phyloP scores from a whole-genome alignment of 2,113 vertebrate genomes.

The Tupaia chinensis region DNA sequence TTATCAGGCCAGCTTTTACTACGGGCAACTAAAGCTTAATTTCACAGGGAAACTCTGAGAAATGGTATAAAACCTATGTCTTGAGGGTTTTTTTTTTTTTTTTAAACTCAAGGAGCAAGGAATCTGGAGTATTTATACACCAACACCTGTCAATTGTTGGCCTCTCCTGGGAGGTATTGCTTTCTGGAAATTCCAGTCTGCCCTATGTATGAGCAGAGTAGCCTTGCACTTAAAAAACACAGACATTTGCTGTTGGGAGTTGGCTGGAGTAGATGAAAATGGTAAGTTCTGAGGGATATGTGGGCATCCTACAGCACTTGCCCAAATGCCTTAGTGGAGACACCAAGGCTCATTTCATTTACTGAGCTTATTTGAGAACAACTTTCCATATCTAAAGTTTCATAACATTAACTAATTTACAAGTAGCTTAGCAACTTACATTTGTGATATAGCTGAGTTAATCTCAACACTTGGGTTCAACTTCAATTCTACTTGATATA shows the following conservation, averaged over 20 bases:
- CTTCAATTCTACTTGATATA: background rate
- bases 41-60: background rate
- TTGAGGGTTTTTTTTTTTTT: background rate
- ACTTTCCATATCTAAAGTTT: background rate
- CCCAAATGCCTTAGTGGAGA: background rate
- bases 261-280: background rate
- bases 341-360: background rate
- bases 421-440: background rate
- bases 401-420: background rate
- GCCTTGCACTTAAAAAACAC: background rate
- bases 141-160: background rate
- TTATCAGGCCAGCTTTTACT: constrained; percentile 1
- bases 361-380: constrained; percentile 3
- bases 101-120: background rate
- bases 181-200: constrained; percentile 19
- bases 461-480: background rate
- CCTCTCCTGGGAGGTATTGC: background rate
- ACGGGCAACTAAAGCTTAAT: background rate
- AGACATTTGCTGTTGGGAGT: background rate
- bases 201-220: background rate
- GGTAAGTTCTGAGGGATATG: background rate
- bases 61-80: background rate
- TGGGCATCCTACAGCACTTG: background rate
- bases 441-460: background rate
- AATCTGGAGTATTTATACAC: background rate